Evolutionary conservation across 2,113 vertebrate genomes (phyloP), one percentile per base, ranked within the genome.

Genomic region (Semicossyphus pulcher): DNA sequence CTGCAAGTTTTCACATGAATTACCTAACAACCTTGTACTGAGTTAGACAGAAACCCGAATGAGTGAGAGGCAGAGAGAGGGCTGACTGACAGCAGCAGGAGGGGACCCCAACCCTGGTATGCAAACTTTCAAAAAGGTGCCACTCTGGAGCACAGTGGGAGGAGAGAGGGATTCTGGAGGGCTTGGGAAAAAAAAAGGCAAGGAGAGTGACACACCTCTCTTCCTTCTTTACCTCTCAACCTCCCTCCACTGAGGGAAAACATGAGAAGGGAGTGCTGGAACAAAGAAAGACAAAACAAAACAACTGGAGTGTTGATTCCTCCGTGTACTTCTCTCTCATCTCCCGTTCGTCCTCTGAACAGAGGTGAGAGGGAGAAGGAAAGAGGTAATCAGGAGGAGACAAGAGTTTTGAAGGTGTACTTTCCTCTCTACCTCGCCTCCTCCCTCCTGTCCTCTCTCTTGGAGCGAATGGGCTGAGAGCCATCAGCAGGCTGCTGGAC

Each of bases 361-460:
- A 63, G 67, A 65, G 44, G 48, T 14, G 51, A 75, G 70, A 70
- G 60, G 54, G 41, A 74, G 41, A 31, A 28, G 20, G 58, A 18
- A 77, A 60, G 71, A 45, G 73, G 58, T 51, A 15, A 48, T 63
- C 72, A 56, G 37, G 79, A 80, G 77, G 77, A 87, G 76, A 78
- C 61, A 73, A 77, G 25, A 61, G 66, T 79, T 42, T 15, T 37
- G 61, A 36, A 75, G 66, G 72, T 34, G 54, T 31, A 25, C 76
- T n/a, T 39, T 61, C 68, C 64, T 62, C 78, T 78, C 83, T 88
- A 83, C 89, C 89, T 90, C 31, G 85, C 82, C 60, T 92, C 93
- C 94, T 94, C 96, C 93, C 95, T 94, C 61, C 94, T 93, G 20
- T 96, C 96, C n/a, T 97, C 96, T 23, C 95, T 88, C 58, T 93